Conservation (phyloP, 1,140 invertebrate species). For the Drosophila nikananu region DNA sequence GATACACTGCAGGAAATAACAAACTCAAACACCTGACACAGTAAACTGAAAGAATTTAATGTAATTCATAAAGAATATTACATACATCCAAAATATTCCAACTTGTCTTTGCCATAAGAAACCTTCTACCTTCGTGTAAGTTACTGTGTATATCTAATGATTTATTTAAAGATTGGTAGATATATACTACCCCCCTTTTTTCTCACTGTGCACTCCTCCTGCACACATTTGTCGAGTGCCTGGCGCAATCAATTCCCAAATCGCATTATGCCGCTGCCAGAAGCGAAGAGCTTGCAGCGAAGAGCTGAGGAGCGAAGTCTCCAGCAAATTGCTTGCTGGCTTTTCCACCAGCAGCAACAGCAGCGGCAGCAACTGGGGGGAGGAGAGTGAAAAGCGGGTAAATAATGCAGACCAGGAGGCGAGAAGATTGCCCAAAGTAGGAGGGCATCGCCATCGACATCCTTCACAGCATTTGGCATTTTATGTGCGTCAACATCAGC, state of each 20-base stretch:
- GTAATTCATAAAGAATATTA: too few species aligned
- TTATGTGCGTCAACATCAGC: constrained; percentile 80
- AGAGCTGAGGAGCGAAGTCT: constrained; percentile 22
- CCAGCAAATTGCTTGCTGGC: constrained; percentile 71
- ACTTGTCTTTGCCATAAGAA: neutral
- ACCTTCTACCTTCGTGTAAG: neutral
- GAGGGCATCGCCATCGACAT: constrained; percentile 24
- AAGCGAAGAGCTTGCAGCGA: constrained; percentile 28
- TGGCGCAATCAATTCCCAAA: constrained; percentile 79
- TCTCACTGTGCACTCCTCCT: constrained; percentile 13
- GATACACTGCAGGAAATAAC: constrained; percentile 1
- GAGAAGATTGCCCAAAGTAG: constrained; percentile 20
- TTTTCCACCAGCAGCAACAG: constrained; percentile 14
- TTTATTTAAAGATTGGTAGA: neutral
- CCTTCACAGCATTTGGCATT: constrained; percentile 65
- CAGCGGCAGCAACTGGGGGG: neutral
- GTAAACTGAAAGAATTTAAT: neutral
- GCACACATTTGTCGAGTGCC: constrained; percentile 69
- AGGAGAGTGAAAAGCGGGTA: neutral
- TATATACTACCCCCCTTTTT: neutral
- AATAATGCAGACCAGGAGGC: neutral
- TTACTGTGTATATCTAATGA: neutral
- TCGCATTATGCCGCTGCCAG: constrained; percentile 70
- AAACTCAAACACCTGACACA: neutral
- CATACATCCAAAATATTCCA: neutral